These are phyloP conservation scores for Ctenicera cuprea DNA, from an alignment of 2,888 invertebrate species.

Conservation along the genomic window DNA sequence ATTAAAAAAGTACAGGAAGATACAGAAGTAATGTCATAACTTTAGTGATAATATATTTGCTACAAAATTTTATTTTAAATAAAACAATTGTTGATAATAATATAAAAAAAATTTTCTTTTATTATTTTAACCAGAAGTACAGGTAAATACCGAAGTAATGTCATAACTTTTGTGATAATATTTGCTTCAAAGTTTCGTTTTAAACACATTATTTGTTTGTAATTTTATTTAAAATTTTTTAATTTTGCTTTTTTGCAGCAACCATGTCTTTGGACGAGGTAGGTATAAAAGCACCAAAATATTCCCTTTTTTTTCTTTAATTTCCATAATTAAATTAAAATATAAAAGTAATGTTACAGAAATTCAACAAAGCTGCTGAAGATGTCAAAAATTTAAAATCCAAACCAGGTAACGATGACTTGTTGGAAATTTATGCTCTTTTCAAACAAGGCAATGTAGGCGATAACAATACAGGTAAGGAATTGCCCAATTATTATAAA, in stretches of 20 bases:
- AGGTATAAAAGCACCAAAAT: not conserved
- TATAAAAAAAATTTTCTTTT: too few relatives aligned
- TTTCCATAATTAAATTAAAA: not conserved
- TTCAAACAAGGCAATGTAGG: constrained; percentile 95
- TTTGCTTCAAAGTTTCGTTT: too few relatives aligned
- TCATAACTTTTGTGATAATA: too few relatives aligned
- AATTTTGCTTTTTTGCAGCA: not conserved
- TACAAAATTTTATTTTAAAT: too few relatives aligned
- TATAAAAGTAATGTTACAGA: constrained; percentile 73
- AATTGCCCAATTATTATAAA: not conserved
- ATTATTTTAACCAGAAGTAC: too few relatives aligned
- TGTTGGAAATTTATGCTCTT: constrained; percentile 89
- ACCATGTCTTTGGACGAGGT: constrained; percentile 34
- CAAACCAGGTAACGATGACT: constrained; percentile 86
- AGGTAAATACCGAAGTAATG: too few relatives aligned
- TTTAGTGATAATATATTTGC: too few relatives aligned
- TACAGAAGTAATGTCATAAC: too few relatives aligned
- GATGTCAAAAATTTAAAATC: constrained; percentile 88
- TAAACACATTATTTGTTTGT: too few relatives aligned
- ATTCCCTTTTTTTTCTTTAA: not conserved
- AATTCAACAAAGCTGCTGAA: constrained; percentile 88
- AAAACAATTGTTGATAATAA: too few relatives aligned
- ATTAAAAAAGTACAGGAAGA: too few relatives aligned
- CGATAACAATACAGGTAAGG: constrained; percentile 88
- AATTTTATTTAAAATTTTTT: not conserved